Percentiles rank a stretch among this genome's conserved stretches.
phyloP scores from a whole-genome alignment of 2,888 invertebrate species.

The Tuberolachnus salignus region DNA sequence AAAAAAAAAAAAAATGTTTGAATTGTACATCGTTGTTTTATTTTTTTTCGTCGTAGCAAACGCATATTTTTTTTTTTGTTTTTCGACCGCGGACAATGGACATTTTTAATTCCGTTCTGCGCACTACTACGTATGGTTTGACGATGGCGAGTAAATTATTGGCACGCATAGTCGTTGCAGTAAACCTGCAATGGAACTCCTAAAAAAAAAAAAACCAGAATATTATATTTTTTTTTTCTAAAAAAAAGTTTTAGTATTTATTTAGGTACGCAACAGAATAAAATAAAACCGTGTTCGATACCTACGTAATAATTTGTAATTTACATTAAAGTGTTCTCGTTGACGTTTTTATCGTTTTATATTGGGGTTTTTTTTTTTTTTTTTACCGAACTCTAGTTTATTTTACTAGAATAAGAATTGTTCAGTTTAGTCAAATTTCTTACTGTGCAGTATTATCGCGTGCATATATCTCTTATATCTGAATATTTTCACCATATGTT shows the following conservation, averaged over 20 bases:
- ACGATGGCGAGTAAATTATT: not conserved
- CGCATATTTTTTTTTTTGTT: not conserved
- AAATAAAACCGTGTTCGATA: not conserved
- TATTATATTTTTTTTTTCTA: too few species aligned
- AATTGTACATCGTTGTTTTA: too few species aligned
- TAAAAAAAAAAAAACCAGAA: constrained; percentile 6
- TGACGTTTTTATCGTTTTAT: constrained; percentile 13
- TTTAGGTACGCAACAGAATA: not conserved
- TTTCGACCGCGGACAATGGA: not conserved
- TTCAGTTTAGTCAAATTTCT: not conserved
- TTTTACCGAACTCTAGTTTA: not conserved
- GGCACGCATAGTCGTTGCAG: not conserved
- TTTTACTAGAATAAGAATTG: too few species aligned
- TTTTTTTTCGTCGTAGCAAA: too few species aligned
- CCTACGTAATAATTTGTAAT: not conserved
- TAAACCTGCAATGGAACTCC: not conserved
- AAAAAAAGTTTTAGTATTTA: too few species aligned
- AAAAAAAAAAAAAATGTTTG: too few species aligned
- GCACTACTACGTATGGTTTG: not conserved
- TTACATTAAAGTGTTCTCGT: not conserved
- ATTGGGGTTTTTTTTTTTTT: not conserved
- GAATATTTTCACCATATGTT: constrained; percentile 16
- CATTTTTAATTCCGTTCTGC: not conserved
- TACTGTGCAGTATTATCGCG: too few species aligned
- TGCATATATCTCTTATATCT: too few species aligned